Base-by-base conservation (phyloP, 2,797 vertebrate genomes). In the Sebastes steindachneri region DNA sequence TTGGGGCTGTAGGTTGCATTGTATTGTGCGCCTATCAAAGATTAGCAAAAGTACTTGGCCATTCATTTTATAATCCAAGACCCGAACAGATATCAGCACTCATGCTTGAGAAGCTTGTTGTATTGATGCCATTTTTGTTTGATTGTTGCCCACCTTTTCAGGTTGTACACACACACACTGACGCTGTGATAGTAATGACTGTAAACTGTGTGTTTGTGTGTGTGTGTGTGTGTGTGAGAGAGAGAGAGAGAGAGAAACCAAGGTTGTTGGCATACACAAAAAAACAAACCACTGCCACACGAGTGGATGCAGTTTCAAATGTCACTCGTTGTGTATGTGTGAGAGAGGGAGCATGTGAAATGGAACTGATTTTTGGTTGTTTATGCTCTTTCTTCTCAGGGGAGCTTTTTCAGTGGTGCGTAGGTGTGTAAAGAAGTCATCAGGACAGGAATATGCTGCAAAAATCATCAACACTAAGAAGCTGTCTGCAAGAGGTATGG, bases 401-500 rank as follows among this genome's bases (percentile, higher is more conserved):
- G 99, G 99, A 96, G 99, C 99, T 92, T 99, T 99, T 95, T 99
- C 99, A 83, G 98, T 99, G 94, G 99, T 99, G 92, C 98, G 98
- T 94, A 97, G 98, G 96, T 99, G 99, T 94, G 98, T 99, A 88
- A 99, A 99, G 96, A 99, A 99, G 95, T 97, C 96, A 78, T 97
- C 98, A 63, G 97, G 97, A 83, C 98, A 99, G 94, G 99, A 99
- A 91, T 99, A 98, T 95, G 99, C 99, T 95, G 99, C 99, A 95
- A 99, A 99, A 97, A 99, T 99, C 90, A 99, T 99, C 95, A 99
- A 99, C 95, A 99, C 99, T 91, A 99, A 99, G 97, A 99, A 99
- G 93, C 95, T 99, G 86, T 99, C 99, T 85, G 98, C 98, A 84
- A 97, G 98, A 97, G 99, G 99, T 99, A 93, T 9, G 82, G n/a